Evolutionary conservation across 2,888 invertebrate genomes (phyloP).

Genomic region (Pseudoips prasinana): DNA sequence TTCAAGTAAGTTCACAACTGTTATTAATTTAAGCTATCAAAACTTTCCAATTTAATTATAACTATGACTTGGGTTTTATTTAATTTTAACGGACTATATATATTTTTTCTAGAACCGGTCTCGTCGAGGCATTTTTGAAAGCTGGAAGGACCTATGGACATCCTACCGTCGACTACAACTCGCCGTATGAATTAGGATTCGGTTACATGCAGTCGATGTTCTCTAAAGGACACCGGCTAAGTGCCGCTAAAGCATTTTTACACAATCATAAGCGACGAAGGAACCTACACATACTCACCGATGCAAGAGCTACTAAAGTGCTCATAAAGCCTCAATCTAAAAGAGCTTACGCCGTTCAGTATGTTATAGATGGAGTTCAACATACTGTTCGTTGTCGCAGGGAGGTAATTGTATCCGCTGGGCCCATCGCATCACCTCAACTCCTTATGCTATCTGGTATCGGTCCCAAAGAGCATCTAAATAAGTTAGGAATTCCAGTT

Average conservation of each 20-base stretch:
- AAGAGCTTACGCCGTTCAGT: slow-evolving; percentile 86
- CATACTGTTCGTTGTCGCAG: slow-evolving; percentile 84
- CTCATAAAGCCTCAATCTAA: slow-evolving; percentile 79
- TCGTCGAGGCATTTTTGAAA: slow-evolving; percentile 80
- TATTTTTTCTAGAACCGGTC: slow-evolving; percentile 64
- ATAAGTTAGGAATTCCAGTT: slow-evolving; percentile 81
- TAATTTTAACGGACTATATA: slow-evolving; percentile 4
- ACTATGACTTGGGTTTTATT: slow-evolving; percentile 10
- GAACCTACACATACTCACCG: slow-evolving; percentile 82
- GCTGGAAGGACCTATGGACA: slow-evolving; percentile 82
- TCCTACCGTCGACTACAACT: slow-evolving; percentile 83
- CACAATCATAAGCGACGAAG: slow-evolving; percentile 82
- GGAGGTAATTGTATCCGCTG: slow-evolving; percentile 93
- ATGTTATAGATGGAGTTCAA: slow-evolving; percentile 77
- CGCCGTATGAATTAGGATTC: slow-evolving; percentile 83
- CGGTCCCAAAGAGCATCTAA: slow-evolving; percentile 81
- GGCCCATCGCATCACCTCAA: slow-evolving; percentile 94
- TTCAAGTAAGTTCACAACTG: slow-evolving; percentile 63
- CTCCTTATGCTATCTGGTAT: slow-evolving; percentile 94
- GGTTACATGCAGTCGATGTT: slow-evolving; percentile 77
- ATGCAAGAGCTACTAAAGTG: slow-evolving; percentile 64
- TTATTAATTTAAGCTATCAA: slow-evolving; percentile 31
- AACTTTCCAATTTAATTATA: slow-evolving; percentile 32
- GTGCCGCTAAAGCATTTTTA: slow-evolving; percentile 85
- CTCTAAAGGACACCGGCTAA: slow-evolving; percentile 84